Percentiles rank a stretch among this genome's conserved stretches.
phyloP scores from a whole-genome alignment of 2,113 vertebrate species.

The Malurus cyaneus region DNA sequence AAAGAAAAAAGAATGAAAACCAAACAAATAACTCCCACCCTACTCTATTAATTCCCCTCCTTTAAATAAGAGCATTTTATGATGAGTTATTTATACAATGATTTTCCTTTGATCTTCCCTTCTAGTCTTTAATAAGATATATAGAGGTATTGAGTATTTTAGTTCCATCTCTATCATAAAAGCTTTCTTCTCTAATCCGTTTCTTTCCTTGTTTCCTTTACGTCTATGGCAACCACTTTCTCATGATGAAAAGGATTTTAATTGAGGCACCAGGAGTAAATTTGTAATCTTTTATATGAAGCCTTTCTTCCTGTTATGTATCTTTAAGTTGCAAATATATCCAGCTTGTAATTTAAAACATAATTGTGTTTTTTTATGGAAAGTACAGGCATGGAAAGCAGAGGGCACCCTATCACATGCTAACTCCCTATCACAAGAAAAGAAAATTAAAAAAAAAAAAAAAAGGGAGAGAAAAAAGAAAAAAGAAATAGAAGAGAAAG shows the following conservation, averaged over 20 bases:
- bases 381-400: slow-evolving; percentile 80
- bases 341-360: slow-evolving; percentile 71
- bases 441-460: neutral
- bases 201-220: slow-evolving; percentile 12
- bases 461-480: neutral
- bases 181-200: slow-evolving; percentile 21
- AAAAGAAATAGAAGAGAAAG: neutral
- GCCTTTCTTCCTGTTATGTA: slow-evolving; percentile 65
- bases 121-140: slow-evolving; percentile 6
- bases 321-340: slow-evolving; percentile 70
- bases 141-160: slow-evolving; percentile 29
- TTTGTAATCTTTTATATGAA: slow-evolving; percentile 64
- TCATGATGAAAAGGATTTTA: slow-evolving; percentile 80
- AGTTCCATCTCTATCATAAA: slow-evolving; percentile 20
- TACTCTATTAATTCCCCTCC: neutral
- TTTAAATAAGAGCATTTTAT: slow-evolving; percentile 17
- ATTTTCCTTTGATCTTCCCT: slow-evolving; percentile 60
- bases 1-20: slow-evolving; percentile 32
- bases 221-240: slow-evolving; percentile 16
- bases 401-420: slow-evolving; percentile 78
- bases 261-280: slow-evolving; percentile 76
- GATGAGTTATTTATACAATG: neutral
- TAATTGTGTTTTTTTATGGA: slow-evolving; percentile 72
- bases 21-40: slow-evolving; percentile 16
- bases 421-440: slow-evolving; percentile 66